A percentile compares a stretch with the other conserved stretches of the same genome.
Evolutionary conservation across 2,888 invertebrate species (phyloP).

Genomic region (Drepana falcataria): DNA sequence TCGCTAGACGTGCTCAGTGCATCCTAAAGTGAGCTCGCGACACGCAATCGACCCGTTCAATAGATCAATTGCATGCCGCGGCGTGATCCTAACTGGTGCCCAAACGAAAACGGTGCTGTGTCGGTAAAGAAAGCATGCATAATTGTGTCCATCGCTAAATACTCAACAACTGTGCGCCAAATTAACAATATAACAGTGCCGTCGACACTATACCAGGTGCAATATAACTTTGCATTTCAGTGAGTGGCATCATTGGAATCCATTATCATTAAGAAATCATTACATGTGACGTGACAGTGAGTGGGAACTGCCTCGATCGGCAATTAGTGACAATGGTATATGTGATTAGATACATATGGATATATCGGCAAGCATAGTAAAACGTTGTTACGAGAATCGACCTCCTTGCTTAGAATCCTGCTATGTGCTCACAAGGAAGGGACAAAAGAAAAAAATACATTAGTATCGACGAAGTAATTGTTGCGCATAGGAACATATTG

Average conservation of each 20-base stretch:
- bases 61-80: slow-evolving; percentile 41
- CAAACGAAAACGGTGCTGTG: slow-evolving; percentile 77
- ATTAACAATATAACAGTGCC: slow-evolving; percentile 76
- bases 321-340: slow-evolving; percentile 47
- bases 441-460: slow-evolving; percentile 72
- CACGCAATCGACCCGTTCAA: slow-evolving; percentile 35
- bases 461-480: slow-evolving; percentile 60
- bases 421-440: slow-evolving; percentile 74
- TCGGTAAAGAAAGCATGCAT: slow-evolving; percentile 77
- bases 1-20: slow-evolving; percentile 75
- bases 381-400: slow-evolving; percentile 70
- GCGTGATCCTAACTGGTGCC: slow-evolving; percentile 71
- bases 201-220: slow-evolving; percentile 77
- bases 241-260: slow-evolving; percentile 73
- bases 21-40: slow-evolving; percentile 67
- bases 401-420: slow-evolving; percentile 77
- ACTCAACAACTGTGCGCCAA: slow-evolving; percentile 79
- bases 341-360: slow-evolving; percentile 56
- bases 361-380: slow-evolving; percentile 72
- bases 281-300: slow-evolving; percentile 83
- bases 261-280: slow-evolving; percentile 75
- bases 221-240: slow-evolving; percentile 77
- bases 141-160: slow-evolving; percentile 78
- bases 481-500: slow-evolving; percentile 36
- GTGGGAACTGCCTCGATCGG: slow-evolving; percentile 66